These are phyloP conservation scores for Pterobdella sp. DNA, from an alignment of 2,888 invertebrate species.

Conservation along the genomic window DNA sequence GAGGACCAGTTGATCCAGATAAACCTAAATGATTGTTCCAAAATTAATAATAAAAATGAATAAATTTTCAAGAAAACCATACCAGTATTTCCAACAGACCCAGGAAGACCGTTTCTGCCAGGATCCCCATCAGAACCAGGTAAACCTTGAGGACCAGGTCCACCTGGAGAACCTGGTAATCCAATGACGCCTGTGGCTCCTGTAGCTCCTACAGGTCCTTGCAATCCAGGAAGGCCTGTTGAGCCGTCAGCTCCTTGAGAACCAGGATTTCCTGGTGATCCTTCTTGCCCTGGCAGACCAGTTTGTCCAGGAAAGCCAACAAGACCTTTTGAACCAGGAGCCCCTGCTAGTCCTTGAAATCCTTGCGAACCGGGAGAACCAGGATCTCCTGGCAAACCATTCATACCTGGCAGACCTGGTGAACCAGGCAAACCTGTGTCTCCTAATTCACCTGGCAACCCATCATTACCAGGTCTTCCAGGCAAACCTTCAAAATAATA, in stretches of 20 bases:
- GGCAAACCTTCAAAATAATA: too few relatives aligned
- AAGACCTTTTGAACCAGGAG: background rate
- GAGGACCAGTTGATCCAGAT: background rate
- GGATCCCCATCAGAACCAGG: conserved; percentile 24
- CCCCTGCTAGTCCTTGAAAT: background rate
- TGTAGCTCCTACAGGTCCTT: background rate
- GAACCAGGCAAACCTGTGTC: conserved; percentile 19
- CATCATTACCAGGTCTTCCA: background rate
- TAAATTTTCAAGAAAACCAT: too few relatives aligned
- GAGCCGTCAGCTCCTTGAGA: conserved; percentile 30
- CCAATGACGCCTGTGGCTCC: background rate
- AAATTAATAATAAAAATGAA: too few relatives aligned
- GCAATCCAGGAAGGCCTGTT: background rate
- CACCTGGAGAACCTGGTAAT: conserved; percentile 28
- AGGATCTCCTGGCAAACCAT: conserved; percentile 7
- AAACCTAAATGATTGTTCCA: too few relatives aligned
- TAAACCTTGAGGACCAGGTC: conserved; percentile 22
- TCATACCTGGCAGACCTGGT: conserved; percentile 13
- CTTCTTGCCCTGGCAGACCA: conserved; percentile 30
- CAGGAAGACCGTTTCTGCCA: conserved; percentile 17
- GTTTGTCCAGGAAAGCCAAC: conserved; percentile 19
- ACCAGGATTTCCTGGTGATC: conserved; percentile 18
- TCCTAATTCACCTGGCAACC: background rate
- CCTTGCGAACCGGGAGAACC: conserved; percentile 21
- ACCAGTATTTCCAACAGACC: background rate